Evolutionary conservation across 2,888 invertebrate species (phyloP), one percentile per base, ranked within the genome.

Genomic region (Athetis lepigone): DNA sequence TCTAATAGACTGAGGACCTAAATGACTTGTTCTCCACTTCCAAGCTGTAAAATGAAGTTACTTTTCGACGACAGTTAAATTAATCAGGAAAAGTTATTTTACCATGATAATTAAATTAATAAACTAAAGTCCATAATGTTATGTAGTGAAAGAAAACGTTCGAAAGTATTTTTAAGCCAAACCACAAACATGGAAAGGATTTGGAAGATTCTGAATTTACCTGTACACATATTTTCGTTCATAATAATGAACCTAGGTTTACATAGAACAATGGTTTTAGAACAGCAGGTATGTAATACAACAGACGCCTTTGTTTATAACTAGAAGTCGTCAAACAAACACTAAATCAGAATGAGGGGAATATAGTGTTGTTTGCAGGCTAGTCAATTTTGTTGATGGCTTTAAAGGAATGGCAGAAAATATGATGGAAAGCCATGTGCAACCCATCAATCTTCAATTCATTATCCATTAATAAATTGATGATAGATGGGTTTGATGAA

Each of bases 271-370:
- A 18, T 25, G 36, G 11, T 21, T 54, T 21, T 21, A 39, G 21
- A 57, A 57, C 13, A 5, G 25, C 11, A 16, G 8, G 11, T 6
- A 25, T 45, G 21, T n/a, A n/a, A n/a, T n/a, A n/a, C n/a, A n/a
- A n/a, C 13, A 58, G 16, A 43, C 16, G 19, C 11, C 19, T 27
- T 3, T 59, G 25, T 58, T 59, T 37, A 57, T n/a, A 19, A 36
- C 11, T 57, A 9, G 13, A 43, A 27, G 21, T 21, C 29, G 39
- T 39, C 39, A 57, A 39, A 55, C 27, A 39, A 37, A 39, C 3
- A 8, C 16, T 27, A 18, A 55, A 55, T 7, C 37, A n/a, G 37
- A n/a, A 25, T 7, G 11, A 4, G 6, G 7, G 7, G 19, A 40
- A 18, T 40, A 51, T 11, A 51, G 21, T 27, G 36, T 27, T 37